phyloP scores from a whole-genome alignment of 1,140 invertebrate species.

The Euglossa dilemma region DNA sequence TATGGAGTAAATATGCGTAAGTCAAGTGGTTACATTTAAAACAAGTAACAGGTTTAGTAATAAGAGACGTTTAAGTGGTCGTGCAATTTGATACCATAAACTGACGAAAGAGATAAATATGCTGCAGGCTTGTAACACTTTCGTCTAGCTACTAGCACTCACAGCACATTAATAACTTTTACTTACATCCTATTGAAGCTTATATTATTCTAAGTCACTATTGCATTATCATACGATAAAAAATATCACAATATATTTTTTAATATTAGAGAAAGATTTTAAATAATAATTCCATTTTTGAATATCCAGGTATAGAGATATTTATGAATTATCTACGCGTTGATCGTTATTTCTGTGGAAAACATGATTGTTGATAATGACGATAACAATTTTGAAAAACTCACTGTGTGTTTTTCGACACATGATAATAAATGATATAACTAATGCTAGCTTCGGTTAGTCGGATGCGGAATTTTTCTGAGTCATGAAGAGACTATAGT shows the following conservation, averaged over 20 bases:
- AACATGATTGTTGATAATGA: neutral
- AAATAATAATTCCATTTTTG: neutral
- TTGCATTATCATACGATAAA: neutral
- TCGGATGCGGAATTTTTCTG: neutral
- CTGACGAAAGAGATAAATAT: neutral
- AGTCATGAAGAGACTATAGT: constrained; percentile 2
- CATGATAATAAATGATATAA: no score
- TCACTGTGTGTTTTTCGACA: no score
- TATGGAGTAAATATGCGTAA: neutral
- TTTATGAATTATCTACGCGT: neutral
- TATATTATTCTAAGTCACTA: neutral
- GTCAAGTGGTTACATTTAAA: neutral
- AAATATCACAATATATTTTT: neutral
- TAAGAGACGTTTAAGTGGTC: neutral
- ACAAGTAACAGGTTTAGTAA: neutral
- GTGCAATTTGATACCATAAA: constrained; percentile 4
- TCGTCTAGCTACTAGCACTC: neutral
- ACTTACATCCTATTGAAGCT: neutral
- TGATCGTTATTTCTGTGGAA: no score
- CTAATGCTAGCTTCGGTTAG: neutral
- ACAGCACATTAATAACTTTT: neutral
- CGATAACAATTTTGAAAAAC: no score
- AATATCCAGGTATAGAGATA: neutral
- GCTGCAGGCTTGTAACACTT: neutral
- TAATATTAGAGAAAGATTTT: no score